Base-by-base conservation (phyloP, 2,113 vertebrate genomes). In the Urocolius indicus region DNA sequence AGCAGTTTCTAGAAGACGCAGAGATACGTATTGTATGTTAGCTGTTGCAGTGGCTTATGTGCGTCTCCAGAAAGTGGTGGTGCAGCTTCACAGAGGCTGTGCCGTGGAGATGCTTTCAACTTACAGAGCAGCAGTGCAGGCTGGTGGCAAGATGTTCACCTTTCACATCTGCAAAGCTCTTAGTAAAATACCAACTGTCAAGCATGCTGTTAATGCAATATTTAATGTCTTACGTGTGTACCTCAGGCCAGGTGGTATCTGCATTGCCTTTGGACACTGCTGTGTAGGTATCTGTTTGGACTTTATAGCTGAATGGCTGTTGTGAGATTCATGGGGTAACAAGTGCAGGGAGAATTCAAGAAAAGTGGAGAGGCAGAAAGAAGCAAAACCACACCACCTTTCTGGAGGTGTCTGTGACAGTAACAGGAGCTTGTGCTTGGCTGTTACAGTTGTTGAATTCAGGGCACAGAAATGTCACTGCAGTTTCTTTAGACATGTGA, bases 131-230 rank as follows among this genome's bases (percentile, higher is more conserved):
- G 22, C 26, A 43, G 57, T 5, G 5, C 38, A 54, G 23, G 24
- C 41, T 83, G 51, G 22, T 0, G 4, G 52, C 11, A 62, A 27
- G 21, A 17, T 32, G 12, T 27, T 72, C 2, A 1, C 1, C 0
- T 49, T 74, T 36, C 20, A 9, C 2, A 2, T 36, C 20, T 59
- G 55, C 17, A 65, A 24, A 65, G 45, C 24, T 49, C 20, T 18
- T 45, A 16, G 51, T 87, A 11, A 75, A 66, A 79, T 32, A 48
- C 45, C 27, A 59, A 34, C 45, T 58, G 45, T 23, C 3, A 1
- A 45, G 15, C 1, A 3, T 57, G 5, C 59, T 63, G 48, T 55
- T 63, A n/a, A 73, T 54, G 52, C 23, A 67, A 6, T 68, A 38
- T 54, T 78, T 74, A 22, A 65, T 68, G 41, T 81, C 48, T 21